These are phyloP conservation scores for Lepisosteus oculatus DNA, from an alignment of 2,113 vertebrate genomes.

Conservation along the genomic window DNA sequence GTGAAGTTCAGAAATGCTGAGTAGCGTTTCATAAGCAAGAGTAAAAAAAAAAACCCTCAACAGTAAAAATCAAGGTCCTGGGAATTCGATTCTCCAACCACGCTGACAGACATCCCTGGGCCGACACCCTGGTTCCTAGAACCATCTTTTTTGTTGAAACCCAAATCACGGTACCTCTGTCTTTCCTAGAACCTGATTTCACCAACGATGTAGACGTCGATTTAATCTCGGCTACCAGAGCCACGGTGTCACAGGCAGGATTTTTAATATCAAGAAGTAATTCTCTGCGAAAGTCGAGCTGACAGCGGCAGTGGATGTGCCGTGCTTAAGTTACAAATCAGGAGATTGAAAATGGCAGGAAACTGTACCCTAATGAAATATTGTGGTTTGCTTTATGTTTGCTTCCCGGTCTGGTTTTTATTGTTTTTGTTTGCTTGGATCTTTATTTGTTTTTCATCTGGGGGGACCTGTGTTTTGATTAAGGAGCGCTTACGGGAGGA, in stretches of 20 bases:
- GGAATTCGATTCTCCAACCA: too few relatives aligned
- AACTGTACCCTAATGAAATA: conserved; percentile 48
- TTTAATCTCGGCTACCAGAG: conserved; percentile 4
- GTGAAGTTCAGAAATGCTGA: too few relatives aligned
- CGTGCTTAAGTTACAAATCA: conserved; percentile 56
- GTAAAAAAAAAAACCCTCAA: too few relatives aligned
- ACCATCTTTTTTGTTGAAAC: too few relatives aligned
- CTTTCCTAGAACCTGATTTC: too few relatives aligned
- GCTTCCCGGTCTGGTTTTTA: conserved; percentile 34
- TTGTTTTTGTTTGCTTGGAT: conserved; percentile 14
- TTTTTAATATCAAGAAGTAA: conserved; percentile 52
- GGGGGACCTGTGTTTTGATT: conserved; percentile 15
- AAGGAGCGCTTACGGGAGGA: background rate
- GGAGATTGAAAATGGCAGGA: conserved; percentile 38
- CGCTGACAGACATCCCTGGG: too few relatives aligned
- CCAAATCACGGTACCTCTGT: too few relatives aligned
- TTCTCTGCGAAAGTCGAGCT: conserved; percentile 49
- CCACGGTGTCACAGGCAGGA: background rate
- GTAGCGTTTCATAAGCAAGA: too few relatives aligned
- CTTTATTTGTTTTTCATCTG: conserved; percentile 34
- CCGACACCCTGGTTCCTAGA: too few relatives aligned
- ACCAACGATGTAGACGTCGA: too few relatives aligned
- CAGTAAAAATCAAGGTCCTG: too few relatives aligned
- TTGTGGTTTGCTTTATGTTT: conserved; percentile 32
- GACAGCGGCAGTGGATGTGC: conserved; percentile 54